Evolutionary conservation across 2,888 invertebrate genomes (phyloP), one percentile per base, ranked within the genome.

Genomic region (Cheilosia urbana): DNA sequence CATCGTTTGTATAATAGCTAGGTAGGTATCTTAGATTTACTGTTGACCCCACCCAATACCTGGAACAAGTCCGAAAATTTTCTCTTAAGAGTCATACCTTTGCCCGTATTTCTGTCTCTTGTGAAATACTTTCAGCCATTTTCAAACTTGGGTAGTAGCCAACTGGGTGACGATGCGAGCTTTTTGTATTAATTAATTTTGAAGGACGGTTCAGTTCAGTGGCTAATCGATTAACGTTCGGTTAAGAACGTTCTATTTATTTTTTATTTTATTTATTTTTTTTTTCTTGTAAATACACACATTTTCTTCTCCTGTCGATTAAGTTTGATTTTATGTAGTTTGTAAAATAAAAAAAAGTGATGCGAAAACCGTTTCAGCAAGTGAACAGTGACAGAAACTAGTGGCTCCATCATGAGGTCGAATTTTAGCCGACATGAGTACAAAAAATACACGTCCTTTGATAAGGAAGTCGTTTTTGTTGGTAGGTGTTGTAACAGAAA

Each of bases 371-470:
- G 37, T 63, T 79, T n/a, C n/a, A n/a, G 24, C 24, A 11, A 30
- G 34, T 77, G 68, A 19, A 19, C 15, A 45, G 62, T 76, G n/a
- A 11, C 15, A 69, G 30, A 34, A 55, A 55, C 2, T 15, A 47
- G 45, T 58, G 34, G 9, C 55, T 9, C 9, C 40, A 53, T 21
- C 15, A 85, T 45, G 47, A 88, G 89, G 87, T 91, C 91, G 34
- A 91, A 91, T 87, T 91, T 91, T 51, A 89, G 88, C 27, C 89
- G 89, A 49, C 83, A 88, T 87, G 90, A 91, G 63, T 91, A 91
- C 72, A 88, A 88, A 42, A 88, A 90, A 88, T 91, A 91, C 84
- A 90, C 91, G 84, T 91, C 91, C 21, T 92, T 75, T 73, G 92
- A 91, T 34, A 90, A 91, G 24, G 90, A 89, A 88, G 89, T 45